Conservation (phyloP, 2,797 vertebrate genomes). For the Tiaroga cobitis region DNA sequence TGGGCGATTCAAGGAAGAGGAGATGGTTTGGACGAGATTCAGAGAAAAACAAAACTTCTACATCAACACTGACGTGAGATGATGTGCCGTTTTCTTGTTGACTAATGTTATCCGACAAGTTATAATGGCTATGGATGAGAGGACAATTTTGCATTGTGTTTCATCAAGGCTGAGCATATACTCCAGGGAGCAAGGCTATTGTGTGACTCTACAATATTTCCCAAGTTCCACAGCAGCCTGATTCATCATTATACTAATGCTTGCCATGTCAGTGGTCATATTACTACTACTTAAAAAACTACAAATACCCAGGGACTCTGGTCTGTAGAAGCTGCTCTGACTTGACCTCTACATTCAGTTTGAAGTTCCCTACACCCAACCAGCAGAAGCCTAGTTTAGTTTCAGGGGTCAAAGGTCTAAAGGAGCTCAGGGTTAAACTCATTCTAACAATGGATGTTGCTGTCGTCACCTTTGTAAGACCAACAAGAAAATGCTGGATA, state of each 20-base stretch:
- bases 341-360: neutral
- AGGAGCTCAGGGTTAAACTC: neutral
- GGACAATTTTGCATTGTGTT: neutral
- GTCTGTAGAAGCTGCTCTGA: neutral
- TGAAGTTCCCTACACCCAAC: neutral
- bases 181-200: conserved; percentile 12
- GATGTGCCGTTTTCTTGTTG: conserved; percentile 8
- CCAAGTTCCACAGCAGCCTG: neutral
- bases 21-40: conserved; percentile 5
- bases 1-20: neutral
- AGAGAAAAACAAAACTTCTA: neutral
- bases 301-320: neutral
- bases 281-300: neutral
- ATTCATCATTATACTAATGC: neutral
- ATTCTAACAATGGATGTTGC: conserved; percentile 4
- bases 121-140: neutral
- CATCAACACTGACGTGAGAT: neutral
- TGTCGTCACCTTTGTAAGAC: neutral
- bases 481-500: neutral
- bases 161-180: neutral
- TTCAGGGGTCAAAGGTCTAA: conserved; percentile 26
- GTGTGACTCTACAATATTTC: conserved; percentile 5
- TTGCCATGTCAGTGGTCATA: neutral
- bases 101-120: neutral
- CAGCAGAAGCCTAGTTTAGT: neutral